Evolutionary conservation across 2,888 invertebrate genomes (phyloP), one percentile per base, ranked within the genome.

Genomic region (Cantharis rufa): DNA sequence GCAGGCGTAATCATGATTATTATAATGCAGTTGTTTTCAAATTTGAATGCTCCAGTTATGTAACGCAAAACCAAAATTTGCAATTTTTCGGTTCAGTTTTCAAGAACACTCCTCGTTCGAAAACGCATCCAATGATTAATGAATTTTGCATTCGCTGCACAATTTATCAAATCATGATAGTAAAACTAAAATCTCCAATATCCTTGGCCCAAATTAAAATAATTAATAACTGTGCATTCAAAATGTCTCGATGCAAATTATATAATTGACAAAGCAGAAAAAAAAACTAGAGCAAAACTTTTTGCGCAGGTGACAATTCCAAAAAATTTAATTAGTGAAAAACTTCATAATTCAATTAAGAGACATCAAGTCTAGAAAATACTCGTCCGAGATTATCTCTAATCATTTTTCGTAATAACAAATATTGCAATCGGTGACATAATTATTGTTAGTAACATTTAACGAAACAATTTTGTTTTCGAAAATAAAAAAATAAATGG

Each of bases 151-250:
- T 21, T 66, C n/a, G 11, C 64, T 64, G 64, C 10, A 15, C 64
- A 66, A 18, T 63, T 63, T 16, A 21, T 63, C 16, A 18, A 66
- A 18, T 21, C 64, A 16, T 21, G 24, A n/a, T 66, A 66, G 13
- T 66, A 66, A 66, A 66, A 66, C 24, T 66, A 21, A n/a, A 66
- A 28, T 27, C 69, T 64, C 62, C 70, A 70, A 69, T 48, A 74
- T 74, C 70, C 74, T 74, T 74, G 74, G 70, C 74, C 74, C 48
- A 62, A 74, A 74, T 74, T 74, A 24, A 72, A 72, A 62, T 62
- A 69, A 68, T 73, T 61, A 24, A 21, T 21, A 66, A 66, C 15
- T 66, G 18, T 66, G 24, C 21, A 24, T 66, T 18, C 2, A 66
- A 66, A 66, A 21, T 66, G 21, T 66, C 64, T 24, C 21, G 13